phyloP scores from a whole-genome alignment of 1,140 invertebrate species.

The Lordiphosa collinella region DNA sequence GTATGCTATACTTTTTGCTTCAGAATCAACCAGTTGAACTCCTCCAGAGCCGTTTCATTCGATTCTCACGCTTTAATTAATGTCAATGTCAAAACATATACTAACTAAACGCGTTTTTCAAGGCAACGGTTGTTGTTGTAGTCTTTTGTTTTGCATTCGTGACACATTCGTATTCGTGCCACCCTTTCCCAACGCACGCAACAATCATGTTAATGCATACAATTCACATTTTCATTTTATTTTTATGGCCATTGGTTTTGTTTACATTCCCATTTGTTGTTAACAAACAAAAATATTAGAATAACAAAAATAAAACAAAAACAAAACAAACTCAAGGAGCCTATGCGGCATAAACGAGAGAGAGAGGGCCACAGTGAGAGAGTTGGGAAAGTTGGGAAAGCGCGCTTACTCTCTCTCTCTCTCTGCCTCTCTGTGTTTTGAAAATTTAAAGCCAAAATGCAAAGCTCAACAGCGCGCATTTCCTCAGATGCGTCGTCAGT shows the following conservation, averaged over 20 bases:
- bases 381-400: conserved; percentile 4
- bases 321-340: conserved; percentile 29
- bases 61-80: background rate
- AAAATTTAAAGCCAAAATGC: conserved; percentile 71
- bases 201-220: conserved; percentile 5
- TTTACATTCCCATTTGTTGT: conserved; percentile 61
- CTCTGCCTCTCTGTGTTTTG: conserved; percentile 52
- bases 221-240: conserved; percentile 6
- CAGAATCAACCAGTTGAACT: too few relatives aligned
- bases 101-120: background rate
- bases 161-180: too few relatives aligned
- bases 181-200: background rate
- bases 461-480: conserved; percentile 73
- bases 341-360: conserved; percentile 12
- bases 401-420: conserved; percentile 22
- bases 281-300: conserved; percentile 8
- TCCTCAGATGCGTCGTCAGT: conserved; percentile 31
- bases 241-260: conserved; percentile 35
- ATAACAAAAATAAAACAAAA: conserved; percentile 9
- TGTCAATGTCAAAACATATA: conserved; percentile 12
- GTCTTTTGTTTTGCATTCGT: background rate
- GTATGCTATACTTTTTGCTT: conserved; percentile 1
- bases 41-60: too few relatives aligned
- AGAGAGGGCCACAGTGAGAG: conserved; percentile 22
- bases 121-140: background rate